Evolutionary conservation across 1,140 invertebrate species (phyloP).

Genomic region (Batillaria attramentaria): DNA sequence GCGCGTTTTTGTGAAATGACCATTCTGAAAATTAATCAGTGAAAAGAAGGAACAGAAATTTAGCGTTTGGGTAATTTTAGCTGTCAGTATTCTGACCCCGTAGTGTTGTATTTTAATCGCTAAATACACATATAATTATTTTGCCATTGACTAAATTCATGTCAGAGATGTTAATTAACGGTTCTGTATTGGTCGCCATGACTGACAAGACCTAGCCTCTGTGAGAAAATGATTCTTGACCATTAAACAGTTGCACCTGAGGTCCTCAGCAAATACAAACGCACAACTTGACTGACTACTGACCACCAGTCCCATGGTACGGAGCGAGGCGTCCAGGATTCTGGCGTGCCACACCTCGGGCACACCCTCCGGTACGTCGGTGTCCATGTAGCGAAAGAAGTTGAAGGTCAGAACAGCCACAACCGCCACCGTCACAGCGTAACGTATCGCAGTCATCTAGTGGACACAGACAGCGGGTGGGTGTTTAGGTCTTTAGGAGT

Average conservation of each 20-base stretch:
- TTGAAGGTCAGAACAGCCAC: conserved; percentile 38
- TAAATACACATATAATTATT: too few species aligned
- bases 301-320: conserved; percentile 49
- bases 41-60: too few species aligned
- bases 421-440: conserved; percentile 31
- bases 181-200: neutral
- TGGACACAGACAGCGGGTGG: too few species aligned
- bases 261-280: neutral
- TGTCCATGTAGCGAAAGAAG: conserved; percentile 54
- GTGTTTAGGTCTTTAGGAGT: neutral
- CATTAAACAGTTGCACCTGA: neutral
- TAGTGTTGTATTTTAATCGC: too few species aligned
- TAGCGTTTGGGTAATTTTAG: too few species aligned
- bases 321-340: conserved; percentile 49
- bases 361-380: conserved; percentile 50
- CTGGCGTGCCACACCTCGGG: conserved; percentile 50
- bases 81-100: too few species aligned
- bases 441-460: conserved; percentile 14
- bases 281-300: neutral
- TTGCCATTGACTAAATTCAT: neutral
- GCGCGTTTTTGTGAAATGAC: too few species aligned
- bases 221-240: neutral
- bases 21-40: too few species aligned
- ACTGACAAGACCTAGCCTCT: too few species aligned
- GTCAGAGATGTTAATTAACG: neutral